phyloP scores from a whole-genome alignment of 1,140 invertebrate species.

The Manduca sexta region DNA sequence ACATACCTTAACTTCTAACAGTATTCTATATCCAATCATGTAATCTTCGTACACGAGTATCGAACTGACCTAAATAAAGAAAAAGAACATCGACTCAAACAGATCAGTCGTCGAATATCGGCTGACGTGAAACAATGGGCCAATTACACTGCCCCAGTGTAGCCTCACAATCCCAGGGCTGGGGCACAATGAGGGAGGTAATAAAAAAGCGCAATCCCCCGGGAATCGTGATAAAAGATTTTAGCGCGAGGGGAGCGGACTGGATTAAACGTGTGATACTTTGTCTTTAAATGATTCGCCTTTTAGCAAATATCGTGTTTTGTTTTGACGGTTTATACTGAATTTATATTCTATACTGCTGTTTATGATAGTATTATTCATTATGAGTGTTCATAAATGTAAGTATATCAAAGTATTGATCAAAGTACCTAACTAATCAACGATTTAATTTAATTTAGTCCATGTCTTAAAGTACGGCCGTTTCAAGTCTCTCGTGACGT shows the following conservation, averaged over 20 bases:
- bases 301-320: constrained; percentile 10
- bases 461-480: too few relatives aligned
- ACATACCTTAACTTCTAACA: too few relatives aligned
- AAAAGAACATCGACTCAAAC: constrained; percentile 11
- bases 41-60: too few relatives aligned
- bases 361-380: too few relatives aligned
- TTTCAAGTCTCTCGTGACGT: too few relatives aligned
- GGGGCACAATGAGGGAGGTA: constrained; percentile 21
- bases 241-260: constrained; percentile 36
- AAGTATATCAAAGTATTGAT: too few relatives aligned
- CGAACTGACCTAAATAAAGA: constrained; percentile 3
- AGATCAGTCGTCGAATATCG: constrained; percentile 16
- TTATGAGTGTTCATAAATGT: too few relatives aligned
- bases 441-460: too few relatives aligned
- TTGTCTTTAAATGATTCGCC: constrained; percentile 52
- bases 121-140: constrained; percentile 53
- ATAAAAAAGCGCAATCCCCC: constrained; percentile 51
- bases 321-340: too few relatives aligned
- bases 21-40: too few relatives aligned
- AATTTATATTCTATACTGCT: too few relatives aligned
- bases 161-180: constrained; percentile 21
- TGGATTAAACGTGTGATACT: constrained; percentile 43
- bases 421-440: too few relatives aligned
- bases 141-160: constrained; percentile 36
- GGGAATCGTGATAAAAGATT: constrained; percentile 52